Evolutionary conservation across 2,888 invertebrate genomes (phyloP).

Genomic region (Drosophila infuscata): DNA sequence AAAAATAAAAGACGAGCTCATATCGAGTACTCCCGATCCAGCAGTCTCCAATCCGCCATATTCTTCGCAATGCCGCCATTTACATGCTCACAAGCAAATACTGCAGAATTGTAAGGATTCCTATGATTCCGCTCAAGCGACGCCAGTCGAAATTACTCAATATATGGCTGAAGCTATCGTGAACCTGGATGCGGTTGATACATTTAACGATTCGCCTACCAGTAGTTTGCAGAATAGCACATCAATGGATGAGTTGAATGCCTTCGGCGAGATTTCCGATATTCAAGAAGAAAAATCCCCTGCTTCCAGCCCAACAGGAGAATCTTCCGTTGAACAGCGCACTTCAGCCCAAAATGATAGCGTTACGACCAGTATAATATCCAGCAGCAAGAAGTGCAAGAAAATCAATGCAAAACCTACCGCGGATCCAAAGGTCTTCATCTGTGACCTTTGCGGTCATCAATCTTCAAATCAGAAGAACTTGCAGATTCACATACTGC

Average conservation of each 20-base stretch:
- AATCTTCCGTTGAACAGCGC: neutral
- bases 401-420: constrained; percentile 10
- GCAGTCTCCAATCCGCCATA: neutral
- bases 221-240: neutral
- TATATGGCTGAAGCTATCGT: neutral
- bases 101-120: neutral
- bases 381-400: neutral
- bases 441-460: constrained; percentile 50
- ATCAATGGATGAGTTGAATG: neutral
- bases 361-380: neutral
- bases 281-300: neutral
- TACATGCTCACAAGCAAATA: neutral
- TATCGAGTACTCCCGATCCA: neutral
- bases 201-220: neutral
- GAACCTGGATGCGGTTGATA: neutral
- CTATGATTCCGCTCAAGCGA: neutral
- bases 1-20: neutral
- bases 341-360: neutral
- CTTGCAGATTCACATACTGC: constrained; percentile 45
- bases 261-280: neutral
- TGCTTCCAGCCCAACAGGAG: neutral
- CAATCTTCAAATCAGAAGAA: constrained; percentile 18
- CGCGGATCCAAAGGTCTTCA: constrained; percentile 17
- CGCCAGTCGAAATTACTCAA: neutral
- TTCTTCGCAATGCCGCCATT: neutral